A percentile compares a stretch with the other conserved stretches of the same genome.
phyloP scores from a whole-genome alignment of 1,140 invertebrate species.

The Homalodisca vitripennis region DNA sequence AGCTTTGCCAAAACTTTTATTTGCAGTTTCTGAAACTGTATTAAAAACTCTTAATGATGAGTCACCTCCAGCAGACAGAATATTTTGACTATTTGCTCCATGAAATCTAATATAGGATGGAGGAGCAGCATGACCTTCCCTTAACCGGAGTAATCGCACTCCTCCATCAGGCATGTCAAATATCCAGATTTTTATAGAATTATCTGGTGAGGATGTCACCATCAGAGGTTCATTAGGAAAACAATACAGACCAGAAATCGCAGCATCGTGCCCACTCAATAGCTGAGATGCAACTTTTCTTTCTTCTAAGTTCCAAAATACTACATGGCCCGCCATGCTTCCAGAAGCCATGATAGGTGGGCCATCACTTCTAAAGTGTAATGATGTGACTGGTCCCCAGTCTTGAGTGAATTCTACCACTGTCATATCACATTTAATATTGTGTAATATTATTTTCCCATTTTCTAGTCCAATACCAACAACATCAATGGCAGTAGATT shows the following conservation, averaged over 20 bases:
- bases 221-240: slow-evolving; percentile 85
- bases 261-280: slow-evolving; percentile 67
- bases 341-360: slow-evolving; percentile 84
- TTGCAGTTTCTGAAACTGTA: slow-evolving; percentile 84
- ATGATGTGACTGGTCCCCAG: slow-evolving; percentile 82
- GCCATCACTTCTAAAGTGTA: slow-evolving; percentile 88
- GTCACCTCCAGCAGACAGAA: slow-evolving; percentile 84
- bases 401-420: slow-evolving; percentile 88
- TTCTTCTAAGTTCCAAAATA: slow-evolving; percentile 93
- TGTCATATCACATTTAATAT: slow-evolving; percentile 83
- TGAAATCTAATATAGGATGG: slow-evolving; percentile 83
- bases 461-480: slow-evolving; percentile 80
- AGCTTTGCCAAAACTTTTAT: slow-evolving; percentile 83
- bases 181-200: slow-evolving; percentile 95
- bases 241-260: slow-evolving; percentile 77
- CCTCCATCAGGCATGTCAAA: slow-evolving; percentile 92
- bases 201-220: slow-evolving; percentile 90
- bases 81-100: slow-evolving; percentile 73
- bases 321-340: slow-evolving; percentile 76
- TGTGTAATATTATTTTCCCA: slow-evolving; percentile 85
- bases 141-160: slow-evolving; percentile 74
- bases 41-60: slow-evolving; percentile 87
- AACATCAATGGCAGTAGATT: slow-evolving; percentile 87
- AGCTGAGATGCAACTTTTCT: slow-evolving; percentile 73
- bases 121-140: slow-evolving; percentile 83